These are phyloP conservation scores for Ceratina japonica DNA, from an alignment of 1,140 invertebrate species.

Conservation along the genomic window DNA sequence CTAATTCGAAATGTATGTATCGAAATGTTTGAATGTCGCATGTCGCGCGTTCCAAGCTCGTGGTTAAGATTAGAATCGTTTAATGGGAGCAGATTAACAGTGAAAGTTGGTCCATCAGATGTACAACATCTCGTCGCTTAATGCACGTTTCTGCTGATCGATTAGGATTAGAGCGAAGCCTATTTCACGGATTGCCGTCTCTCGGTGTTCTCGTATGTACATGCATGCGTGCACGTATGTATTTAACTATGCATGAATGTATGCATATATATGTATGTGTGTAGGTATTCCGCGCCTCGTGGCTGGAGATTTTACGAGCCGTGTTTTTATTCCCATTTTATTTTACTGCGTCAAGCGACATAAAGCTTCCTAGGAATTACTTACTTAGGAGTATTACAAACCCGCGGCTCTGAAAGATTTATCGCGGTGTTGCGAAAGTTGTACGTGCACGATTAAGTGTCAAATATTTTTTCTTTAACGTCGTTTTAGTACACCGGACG, in stretches of 20 bases:
- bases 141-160: neutral
- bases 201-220: neutral
- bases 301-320: neutral
- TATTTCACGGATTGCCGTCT: neutral
- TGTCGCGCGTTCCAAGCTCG: neutral
- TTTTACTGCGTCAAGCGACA: no score
- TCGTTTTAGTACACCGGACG: neutral
- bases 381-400: constrained; percentile 6
- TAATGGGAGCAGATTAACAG: neutral
- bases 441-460: neutral
- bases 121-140: no score
- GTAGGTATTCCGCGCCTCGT: neutral
- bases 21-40: neutral
- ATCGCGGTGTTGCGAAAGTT: neutral
- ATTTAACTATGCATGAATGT: no score
- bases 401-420: neutral
- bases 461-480: neutral
- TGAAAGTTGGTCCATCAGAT: neutral
- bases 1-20: no score
- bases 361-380: constrained; percentile 6
- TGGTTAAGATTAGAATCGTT: neutral
- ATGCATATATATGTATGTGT: no score
- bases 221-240: no score
- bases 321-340: neutral
- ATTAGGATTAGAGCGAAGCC: neutral